These are phyloP conservation scores for Aselliscus stoliczkanus DNA, from an alignment of 2,797 vertebrate genomes.

Conservation along the genomic window DNA sequence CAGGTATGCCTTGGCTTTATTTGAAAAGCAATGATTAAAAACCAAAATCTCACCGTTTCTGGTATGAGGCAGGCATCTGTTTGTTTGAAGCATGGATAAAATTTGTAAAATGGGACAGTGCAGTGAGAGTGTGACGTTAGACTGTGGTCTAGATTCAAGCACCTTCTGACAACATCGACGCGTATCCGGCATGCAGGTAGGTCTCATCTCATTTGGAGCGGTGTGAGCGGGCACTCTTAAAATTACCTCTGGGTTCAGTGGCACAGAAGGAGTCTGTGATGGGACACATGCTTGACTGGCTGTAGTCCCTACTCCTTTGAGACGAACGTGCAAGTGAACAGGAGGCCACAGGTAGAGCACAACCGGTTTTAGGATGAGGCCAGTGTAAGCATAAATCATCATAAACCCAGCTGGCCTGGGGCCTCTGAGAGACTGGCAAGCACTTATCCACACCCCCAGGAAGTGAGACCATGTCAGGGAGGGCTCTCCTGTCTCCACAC, in stretches of 20 bases:
- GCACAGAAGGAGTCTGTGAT: background rate
- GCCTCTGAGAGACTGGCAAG: background rate
- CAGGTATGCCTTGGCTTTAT: conserved; percentile 52
- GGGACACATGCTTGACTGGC: background rate
- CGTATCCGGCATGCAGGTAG: background rate
- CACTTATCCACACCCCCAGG: background rate
- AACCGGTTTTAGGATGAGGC: background rate
- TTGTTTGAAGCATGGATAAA: conserved; percentile 25
- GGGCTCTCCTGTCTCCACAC: background rate
- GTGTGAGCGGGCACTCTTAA: background rate
- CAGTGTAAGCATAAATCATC: background rate
- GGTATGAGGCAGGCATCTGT: background rate
- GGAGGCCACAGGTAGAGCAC: background rate
- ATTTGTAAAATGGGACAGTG: background rate
- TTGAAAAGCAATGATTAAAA: conserved; percentile 69
- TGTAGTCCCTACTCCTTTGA: background rate
- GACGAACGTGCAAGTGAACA: background rate
- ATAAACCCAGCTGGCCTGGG: background rate
- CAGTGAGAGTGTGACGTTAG: background rate
- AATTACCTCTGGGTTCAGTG: background rate
- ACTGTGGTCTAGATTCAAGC: background rate
- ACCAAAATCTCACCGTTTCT: background rate
- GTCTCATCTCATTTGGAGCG: background rate
- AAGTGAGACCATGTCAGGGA: background rate
- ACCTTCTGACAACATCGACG: background rate